Evolutionary conservation across 2,888 invertebrate species (phyloP).

Genomic region (Operophtera brumata): DNA sequence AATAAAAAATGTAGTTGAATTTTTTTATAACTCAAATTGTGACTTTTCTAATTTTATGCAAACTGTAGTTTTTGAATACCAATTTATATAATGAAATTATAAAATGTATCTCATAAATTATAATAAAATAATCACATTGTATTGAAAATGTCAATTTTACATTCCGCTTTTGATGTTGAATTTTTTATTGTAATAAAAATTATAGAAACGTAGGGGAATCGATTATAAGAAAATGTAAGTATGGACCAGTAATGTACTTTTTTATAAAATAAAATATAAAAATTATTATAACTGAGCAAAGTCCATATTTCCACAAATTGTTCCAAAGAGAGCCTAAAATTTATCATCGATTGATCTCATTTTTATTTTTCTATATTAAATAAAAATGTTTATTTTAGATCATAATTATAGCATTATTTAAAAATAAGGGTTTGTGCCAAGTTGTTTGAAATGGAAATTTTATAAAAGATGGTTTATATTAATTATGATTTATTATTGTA

Average conservation of each 20-base stretch:
- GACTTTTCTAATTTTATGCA: slow-evolving; percentile 4
- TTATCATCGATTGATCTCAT: slow-evolving; percentile 80
- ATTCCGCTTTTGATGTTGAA: slow-evolving; percentile 71
- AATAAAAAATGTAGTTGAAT: slow-evolving; percentile 7
- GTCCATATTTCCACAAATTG: slow-evolving; percentile 66
- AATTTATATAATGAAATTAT: slow-evolving; percentile 14
- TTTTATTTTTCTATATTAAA: slow-evolving; percentile 71
- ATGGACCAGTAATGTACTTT: slow-evolving; percentile 56
- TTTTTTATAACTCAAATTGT: background rate
- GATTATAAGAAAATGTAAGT: slow-evolving; percentile 33
- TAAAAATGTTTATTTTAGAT: slow-evolving; percentile 73
- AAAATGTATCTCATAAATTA: slow-evolving; percentile 17
- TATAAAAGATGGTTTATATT: slow-evolving; percentile 58
- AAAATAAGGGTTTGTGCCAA: slow-evolving; percentile 62
- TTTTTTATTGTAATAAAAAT: slow-evolving; percentile 27
- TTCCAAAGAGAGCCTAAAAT: slow-evolving; percentile 81
- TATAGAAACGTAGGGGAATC: slow-evolving; percentile 15
- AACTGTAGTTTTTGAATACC: slow-evolving; percentile 8
- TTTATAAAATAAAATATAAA: slow-evolving; percentile 30
- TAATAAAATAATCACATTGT: slow-evolving; percentile 1
- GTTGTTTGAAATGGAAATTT: slow-evolving; percentile 62
- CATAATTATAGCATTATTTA: slow-evolving; percentile 36
- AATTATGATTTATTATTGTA: slow-evolving; percentile 49
- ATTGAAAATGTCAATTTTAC: slow-evolving; percentile 51
- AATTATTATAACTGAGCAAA: slow-evolving; percentile 38